These are phyloP conservation scores for Epirrhoe tristata DNA, from an alignment of 2,888 invertebrate species.

Conservation along the genomic window DNA sequence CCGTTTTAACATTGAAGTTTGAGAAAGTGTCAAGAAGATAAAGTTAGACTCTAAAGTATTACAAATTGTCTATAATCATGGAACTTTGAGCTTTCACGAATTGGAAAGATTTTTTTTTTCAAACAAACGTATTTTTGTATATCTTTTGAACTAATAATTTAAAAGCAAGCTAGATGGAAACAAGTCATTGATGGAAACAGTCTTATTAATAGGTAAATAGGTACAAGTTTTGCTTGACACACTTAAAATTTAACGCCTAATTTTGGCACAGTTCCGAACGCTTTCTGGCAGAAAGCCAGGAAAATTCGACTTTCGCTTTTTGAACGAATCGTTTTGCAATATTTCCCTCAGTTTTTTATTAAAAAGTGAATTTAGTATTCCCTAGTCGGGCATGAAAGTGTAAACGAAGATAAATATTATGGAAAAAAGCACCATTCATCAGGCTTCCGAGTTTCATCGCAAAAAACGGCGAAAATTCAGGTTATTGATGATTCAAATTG, in stretches of 20 bases:
- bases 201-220: not conserved
- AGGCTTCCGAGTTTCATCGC: not conserved
- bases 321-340: conserved; percentile 40
- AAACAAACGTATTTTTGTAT: too few relatives aligned
- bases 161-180: too few relatives aligned
- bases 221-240: not conserved
- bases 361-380: conserved; percentile 30
- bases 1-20: conserved; percentile 38
- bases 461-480: not conserved
- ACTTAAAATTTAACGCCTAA: conserved; percentile 51
- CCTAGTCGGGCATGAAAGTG: conserved; percentile 5
- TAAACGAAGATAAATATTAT: conserved; percentile 1
- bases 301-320: conserved; percentile 58
- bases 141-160: too few relatives aligned
- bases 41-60: not conserved
- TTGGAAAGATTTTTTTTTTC: too few relatives aligned
- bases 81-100: too few relatives aligned
- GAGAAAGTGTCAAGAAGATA: conserved; percentile 1
- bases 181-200: too few relatives aligned
- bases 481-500: not conserved
- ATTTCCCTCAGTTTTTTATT: conserved; percentile 23
- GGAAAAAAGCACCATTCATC: not conserved
- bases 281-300: conserved; percentile 61
- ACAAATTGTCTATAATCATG: not conserved
- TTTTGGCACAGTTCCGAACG: conserved; percentile 54